Base-by-base conservation (phyloP, 2,888 invertebrate species). In the Conistra vaccinii region DNA sequence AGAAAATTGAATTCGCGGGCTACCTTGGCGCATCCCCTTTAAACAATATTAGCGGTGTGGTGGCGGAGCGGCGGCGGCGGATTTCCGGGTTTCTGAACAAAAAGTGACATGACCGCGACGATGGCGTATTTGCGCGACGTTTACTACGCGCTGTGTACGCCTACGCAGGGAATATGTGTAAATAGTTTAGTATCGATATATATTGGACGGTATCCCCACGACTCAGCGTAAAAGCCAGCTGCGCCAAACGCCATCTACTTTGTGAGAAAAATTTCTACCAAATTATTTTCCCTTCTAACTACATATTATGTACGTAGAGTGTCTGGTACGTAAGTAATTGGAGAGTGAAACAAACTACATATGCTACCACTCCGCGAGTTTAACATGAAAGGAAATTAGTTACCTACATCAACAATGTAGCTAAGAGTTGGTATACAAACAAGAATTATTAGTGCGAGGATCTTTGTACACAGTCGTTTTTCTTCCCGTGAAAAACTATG, bases 261-360 rank as follows among this genome's bases (percentile, higher is more conserved):
- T 42, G 32, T 23, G 35, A 55, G 57, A 61, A 60, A 6, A 65
- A 55, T 48, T 65, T 48, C 55, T 48, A 32, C 26, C 23, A 80
- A 73, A 61, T 73, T 61, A 66, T 80, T 66, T 73, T 32, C n/a
- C 57, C 14, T 63, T 55, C 14, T 23, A 26, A 73, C 42, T 53
- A 73, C 23, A 9, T 26, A n/a, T 23, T 26, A n/a, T 61, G 17
- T n/a, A 17, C 10, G 26, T 26, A 62, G 29, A 2, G 1, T 17
- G 39, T n/a, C 35, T 57, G 29, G 39, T 66, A 48, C 23, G 23
- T 80, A 74, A 80, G 78, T 78, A 66, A 78, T 78, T 78, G 78
- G 81, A 62, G 51, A 63, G 20, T 51, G 57, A 66, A 42, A 73
- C 51, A 60, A 53, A 53, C 32, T 29, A 6, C 48, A 32, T 51